phyloP scores from a whole-genome alignment of 2,113 vertebrate species.

The Calyptommatus sinebrachiatus region DNA sequence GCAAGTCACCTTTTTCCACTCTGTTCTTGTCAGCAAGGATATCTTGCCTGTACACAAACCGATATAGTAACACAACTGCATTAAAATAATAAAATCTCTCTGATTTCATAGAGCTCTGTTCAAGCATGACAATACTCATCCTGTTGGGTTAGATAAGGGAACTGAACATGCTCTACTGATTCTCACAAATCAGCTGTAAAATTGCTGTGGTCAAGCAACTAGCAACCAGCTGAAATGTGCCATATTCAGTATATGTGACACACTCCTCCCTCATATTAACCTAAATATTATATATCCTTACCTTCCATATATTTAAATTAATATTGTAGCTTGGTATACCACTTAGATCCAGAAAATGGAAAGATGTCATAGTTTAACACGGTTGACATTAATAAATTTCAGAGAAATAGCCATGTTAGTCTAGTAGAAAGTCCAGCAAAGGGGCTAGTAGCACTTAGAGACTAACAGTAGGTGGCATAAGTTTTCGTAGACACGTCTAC shows the following conservation, averaged over 20 bases:
- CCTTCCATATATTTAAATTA: background rate
- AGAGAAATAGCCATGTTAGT: too few relatives aligned
- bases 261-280: too few relatives aligned
- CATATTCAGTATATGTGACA: background rate
- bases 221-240: background rate
- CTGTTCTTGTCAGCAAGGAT: conserved; percentile 9
- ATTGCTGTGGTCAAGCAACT: background rate
- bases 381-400: too few relatives aligned
- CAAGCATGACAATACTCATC: background rate
- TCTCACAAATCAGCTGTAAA: background rate
- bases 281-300: background rate
- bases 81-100: conserved; percentile 6
- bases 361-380: background rate
- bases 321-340: background rate
- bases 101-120: background rate
- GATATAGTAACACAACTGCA: background rate
- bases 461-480: too few relatives aligned
- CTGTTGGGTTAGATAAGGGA: background rate
- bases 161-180: background rate
- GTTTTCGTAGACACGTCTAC: too few relatives aligned
- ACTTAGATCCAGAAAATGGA: background rate
- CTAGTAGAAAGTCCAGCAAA: too few relatives aligned
- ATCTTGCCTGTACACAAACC: conserved; percentile 8
- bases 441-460: too few relatives aligned
- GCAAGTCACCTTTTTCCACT: background rate